Conservation (phyloP, 2,888 invertebrate species). For the Stomorhina lunata region DNA sequence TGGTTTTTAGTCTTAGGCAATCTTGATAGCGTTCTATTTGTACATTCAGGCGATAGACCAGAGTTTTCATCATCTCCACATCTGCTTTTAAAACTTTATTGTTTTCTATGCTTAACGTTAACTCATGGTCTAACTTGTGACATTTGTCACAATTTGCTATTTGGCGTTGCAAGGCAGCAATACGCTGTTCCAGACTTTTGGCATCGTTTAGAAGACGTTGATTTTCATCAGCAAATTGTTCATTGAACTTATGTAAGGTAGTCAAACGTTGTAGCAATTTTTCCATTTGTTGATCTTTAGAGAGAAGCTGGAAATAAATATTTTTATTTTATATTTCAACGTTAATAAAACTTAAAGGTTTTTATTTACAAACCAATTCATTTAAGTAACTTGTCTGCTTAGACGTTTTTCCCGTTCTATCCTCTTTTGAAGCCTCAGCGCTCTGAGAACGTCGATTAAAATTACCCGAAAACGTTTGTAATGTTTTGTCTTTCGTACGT, state of each 20-base stretch:
- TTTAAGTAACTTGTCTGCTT: conserved; percentile 72
- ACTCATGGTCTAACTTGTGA: conserved; percentile 72
- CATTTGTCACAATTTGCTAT: conserved; percentile 77
- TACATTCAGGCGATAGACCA: conserved; percentile 88
- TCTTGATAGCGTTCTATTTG: conserved; percentile 90
- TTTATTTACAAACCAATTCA: conserved; percentile 72
- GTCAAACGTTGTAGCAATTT: conserved; percentile 84
- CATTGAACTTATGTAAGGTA: conserved; percentile 83
- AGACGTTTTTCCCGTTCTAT: conserved; percentile 27
- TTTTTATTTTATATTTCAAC: background rate
- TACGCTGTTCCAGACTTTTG: conserved; percentile 81
- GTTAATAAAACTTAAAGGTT: background rate
- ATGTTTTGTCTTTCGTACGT: conserved; percentile 57
- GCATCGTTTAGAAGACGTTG: conserved; percentile 82
- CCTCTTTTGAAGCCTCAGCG: conserved; percentile 71
- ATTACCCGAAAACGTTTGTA: conserved; percentile 75
- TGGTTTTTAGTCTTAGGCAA: conserved; percentile 80
- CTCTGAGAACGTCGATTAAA: conserved; percentile 76
- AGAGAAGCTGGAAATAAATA: conserved; percentile 80
- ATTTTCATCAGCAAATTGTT: conserved; percentile 84
- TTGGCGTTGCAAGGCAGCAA: conserved; percentile 80
- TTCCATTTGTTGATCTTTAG: conserved; percentile 83
- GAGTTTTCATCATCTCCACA: conserved; percentile 87
- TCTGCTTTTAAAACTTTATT: conserved; percentile 84
- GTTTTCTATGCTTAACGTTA: conserved; percentile 76